Conservation (phyloP, 2,113 vertebrate species). For the Nansenia antarctica region DNA sequence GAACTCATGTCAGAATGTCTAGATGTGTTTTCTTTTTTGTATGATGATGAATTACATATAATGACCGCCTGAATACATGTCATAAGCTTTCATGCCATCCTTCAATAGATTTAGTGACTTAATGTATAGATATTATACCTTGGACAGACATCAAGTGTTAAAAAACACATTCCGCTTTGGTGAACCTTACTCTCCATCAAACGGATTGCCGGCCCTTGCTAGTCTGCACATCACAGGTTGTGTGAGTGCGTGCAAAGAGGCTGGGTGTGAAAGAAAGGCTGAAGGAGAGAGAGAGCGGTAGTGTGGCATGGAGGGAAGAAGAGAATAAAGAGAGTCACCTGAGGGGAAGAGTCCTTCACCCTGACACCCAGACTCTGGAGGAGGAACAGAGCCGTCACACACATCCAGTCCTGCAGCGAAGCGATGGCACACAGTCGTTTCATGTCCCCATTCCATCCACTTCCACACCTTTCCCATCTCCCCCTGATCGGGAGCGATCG, state of each 20-base stretch:
- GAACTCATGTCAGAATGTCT: constrained; percentile 13
- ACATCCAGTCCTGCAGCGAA: constrained; percentile 35
- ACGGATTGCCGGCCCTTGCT: no score
- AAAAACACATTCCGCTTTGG: no score
- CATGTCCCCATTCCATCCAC: constrained; percentile 76
- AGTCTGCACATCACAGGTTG: no score
- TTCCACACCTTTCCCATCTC: constrained; percentile 65
- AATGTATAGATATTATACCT: no score
- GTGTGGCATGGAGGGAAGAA: constrained; percentile 23
- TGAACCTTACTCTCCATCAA: not conserved
- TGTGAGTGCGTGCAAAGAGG: not conserved
- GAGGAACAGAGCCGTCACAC: constrained; percentile 54
- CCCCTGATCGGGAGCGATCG: constrained; percentile 66
- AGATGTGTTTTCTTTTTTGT: not conserved
- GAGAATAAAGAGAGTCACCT: constrained; percentile 51
- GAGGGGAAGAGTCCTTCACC: constrained; percentile 43
- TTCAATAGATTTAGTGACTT: no score
- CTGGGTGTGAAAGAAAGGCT: not conserved
- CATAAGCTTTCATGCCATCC: no score
- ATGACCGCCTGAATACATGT: no score
- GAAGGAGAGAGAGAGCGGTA: not conserved
- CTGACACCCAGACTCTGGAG: constrained; percentile 56
- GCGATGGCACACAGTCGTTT: constrained; percentile 61
- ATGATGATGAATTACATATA: no score
- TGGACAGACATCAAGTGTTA: no score